phyloP scores from a whole-genome alignment of 2,888 invertebrate genomes.

The Beris chalybata region DNA sequence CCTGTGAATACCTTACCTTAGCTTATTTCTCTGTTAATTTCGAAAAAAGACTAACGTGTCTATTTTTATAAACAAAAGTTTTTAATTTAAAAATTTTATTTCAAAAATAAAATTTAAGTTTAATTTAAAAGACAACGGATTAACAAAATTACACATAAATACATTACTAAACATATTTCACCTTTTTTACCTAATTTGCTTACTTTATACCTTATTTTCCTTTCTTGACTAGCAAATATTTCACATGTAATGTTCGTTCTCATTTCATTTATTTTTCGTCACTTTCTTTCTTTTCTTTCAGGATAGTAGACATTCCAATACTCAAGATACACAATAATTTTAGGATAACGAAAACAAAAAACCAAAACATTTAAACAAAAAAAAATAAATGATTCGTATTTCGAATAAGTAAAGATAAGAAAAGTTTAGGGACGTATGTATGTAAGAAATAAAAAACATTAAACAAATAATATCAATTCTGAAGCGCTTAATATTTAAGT shows the following conservation, averaged over 20 bases:
- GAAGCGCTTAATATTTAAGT: constrained; percentile 35
- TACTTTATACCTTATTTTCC: not conserved
- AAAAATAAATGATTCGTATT: constrained; percentile 9
- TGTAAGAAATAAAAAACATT: constrained; percentile 20
- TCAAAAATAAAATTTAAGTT: constrained; percentile 3
- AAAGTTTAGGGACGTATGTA: constrained; percentile 12
- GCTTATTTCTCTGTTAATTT: not conserved
- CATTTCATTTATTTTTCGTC: constrained; percentile 26
- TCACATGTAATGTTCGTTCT: constrained; percentile 5
- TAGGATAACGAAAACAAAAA: constrained; percentile 28
- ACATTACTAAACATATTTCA: not conserved
- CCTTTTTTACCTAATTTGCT: not conserved
- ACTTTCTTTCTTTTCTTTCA: constrained; percentile 38
- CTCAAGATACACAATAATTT: constrained; percentile 43
- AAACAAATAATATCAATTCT: constrained; percentile 13
- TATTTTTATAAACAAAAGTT: too few species aligned
- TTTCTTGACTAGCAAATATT: not conserved
- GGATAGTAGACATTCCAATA: constrained; percentile 44
- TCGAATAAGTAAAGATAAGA: constrained; percentile 14
- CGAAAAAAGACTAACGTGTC: too few species aligned
- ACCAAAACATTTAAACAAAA: constrained; percentile 4
- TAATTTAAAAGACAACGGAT: not conserved
- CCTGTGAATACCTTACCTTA: constrained; percentile 41
- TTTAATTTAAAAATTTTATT: constrained; percentile 8
- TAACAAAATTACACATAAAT: not conserved